Evolutionary conservation across 2,888 invertebrate genomes (phyloP), one percentile per base, ranked within the genome.

Genomic region (Anarsia innoxiella): DNA sequence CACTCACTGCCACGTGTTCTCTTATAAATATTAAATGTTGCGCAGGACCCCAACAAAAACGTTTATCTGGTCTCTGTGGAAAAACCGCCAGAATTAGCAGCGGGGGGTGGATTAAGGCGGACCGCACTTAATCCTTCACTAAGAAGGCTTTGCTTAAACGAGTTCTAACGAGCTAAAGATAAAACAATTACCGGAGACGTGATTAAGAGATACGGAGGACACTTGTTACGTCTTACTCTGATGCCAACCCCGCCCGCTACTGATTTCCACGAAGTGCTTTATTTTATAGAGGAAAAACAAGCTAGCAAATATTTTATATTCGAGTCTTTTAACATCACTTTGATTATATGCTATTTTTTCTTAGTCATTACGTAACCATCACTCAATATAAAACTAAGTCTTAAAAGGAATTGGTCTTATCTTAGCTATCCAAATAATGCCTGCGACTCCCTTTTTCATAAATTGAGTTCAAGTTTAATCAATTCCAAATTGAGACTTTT

Each of bases 101-200:
- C 70, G 64, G 78, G 70, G 77, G 80, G 77, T 70, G 78, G 80
- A 80, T 84, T 80, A 83, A 72, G 75, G 79, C 73, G 75, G 76
- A 72, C 84, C 83, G 75, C 79, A 78, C 78, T 82, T 83, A 84
- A 84, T 84, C 84, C 84, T 82, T 82, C 82, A 78, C 80, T 83
- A 84, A 84, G 84, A 82, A 82, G 84, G 82, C 84, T 84, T 83
- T 84, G 73, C 82, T 84, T 83, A 83, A 84, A 83, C 83, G 83
- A 83, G 83, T 83, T 79, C 82, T 84, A 84, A 83, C 83, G 83
- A 83, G 83, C 84, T 80, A 73, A 75, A 82, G 84, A 84, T 84
- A 83, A 84, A 84, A 84, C 84, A 84, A 84, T 84, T 84, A 84
- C 77, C 68, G 71, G 65, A 53, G 67, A 67, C 76, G 79, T 82